Base-by-base conservation (phyloP, 1,140 invertebrate species). In the Trichonephila clavipes region DNA sequence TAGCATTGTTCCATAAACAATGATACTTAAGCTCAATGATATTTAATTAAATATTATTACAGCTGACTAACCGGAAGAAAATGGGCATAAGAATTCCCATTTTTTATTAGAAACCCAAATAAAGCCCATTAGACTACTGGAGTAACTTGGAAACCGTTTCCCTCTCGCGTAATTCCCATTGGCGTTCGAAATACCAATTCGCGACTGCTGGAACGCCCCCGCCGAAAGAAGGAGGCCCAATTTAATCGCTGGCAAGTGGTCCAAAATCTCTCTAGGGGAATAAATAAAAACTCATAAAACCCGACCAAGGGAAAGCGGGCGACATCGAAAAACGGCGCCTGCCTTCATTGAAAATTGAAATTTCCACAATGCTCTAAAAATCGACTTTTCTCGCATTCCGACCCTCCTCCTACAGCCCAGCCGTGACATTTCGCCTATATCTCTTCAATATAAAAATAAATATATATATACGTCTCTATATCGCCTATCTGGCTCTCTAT, bases 291-390 rank as follows among this genome's bases (percentile, higher is more conserved):
- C 58, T n/a, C 44, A 72, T 86, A 86, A 72, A 92, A 92, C 10
- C 51, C 40, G 61, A 18, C 10, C 18, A 62, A 34, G 28, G n/a
- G 62, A 19, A 34, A n/a, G 85, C 44, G 18, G 24, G 28, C 72
- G 83, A 87, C 28, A 89, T 16, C 62, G 10, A 72, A 72, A 85
- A 40, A 59, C 77, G 90, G 77, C 90, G 90, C 90, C 83, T 21
- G 88, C 16, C 91, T 92, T 92, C 91, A 92, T 92, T 92, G 91
- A 92, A 92, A 92, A 92, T 92, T 92, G 91, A 92, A 92, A 92
- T 92, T 91, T 92, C 91, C n/a, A 92, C 91, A 92, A 92, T 92
- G 81, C 82, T 59, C 64, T 92, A 87, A 87, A 92, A 92, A 92
- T 92, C 91, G 64, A 92, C 89, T 91, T 91, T 77, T 58, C 51